A percentile compares a stretch with the other conserved stretches of the same genome.
Conservation (phyloP, 1,140 invertebrate species). For the Aphelenchoides fujianensis region DNA sequence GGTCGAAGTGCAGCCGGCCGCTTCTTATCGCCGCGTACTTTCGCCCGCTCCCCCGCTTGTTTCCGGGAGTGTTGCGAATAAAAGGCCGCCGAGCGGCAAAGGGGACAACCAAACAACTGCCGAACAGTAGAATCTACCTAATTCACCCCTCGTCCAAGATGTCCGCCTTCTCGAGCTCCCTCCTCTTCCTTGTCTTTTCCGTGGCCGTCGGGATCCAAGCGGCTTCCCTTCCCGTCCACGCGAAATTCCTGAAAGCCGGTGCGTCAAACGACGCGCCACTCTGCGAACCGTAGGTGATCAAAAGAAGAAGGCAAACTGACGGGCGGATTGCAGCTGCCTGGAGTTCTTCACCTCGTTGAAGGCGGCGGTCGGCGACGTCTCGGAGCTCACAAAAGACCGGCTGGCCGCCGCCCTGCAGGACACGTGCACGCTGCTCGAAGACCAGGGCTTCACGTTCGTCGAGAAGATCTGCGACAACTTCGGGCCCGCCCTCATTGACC, state of each 20-base stretch:
- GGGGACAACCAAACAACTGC: no score
- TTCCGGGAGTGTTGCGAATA: no score
- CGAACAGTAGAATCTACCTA: no score
- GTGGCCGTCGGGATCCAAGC: background rate
- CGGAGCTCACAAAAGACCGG: background rate
- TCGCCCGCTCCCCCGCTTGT: no score
- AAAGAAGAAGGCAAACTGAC: no score
- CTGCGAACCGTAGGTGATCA: no score
- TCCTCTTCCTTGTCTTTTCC: background rate
- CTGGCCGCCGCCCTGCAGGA: background rate
- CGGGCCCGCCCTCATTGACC: background rate
- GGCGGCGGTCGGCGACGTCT: background rate
- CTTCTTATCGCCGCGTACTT: no score
- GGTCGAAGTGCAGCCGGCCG: no score
- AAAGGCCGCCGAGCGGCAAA: no score
- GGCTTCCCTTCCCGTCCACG: background rate
- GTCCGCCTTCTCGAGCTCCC: background rate
- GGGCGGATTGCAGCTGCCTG: no score
- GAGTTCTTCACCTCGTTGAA: background rate
- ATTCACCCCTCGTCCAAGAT: no score
- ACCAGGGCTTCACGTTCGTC: background rate
- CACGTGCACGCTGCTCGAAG: background rate
- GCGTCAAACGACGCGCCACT: background rate
- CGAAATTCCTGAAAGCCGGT: background rate
- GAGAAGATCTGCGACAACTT: background rate